Conservation (phyloP, 2,113 vertebrate genomes). For the Oreocharis arfaki region DNA sequence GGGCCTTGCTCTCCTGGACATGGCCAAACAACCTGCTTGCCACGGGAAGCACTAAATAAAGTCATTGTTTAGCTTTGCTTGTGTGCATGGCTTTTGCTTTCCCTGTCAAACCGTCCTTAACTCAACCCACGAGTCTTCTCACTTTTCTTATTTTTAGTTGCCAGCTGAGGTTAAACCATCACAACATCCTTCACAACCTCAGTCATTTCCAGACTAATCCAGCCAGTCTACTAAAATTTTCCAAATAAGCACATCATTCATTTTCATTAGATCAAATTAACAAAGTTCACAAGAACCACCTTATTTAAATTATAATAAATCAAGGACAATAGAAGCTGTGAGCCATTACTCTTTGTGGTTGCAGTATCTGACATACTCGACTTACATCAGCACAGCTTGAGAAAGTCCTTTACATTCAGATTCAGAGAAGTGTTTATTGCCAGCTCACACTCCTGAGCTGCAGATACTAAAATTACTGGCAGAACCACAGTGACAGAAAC, state of each 20-base stretch:
- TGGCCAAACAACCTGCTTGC: neutral
- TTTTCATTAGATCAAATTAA: neutral
- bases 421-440: neutral
- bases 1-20: neutral
- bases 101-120: neutral
- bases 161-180: neutral
- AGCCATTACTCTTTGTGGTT: neutral
- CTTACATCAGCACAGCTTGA: neutral
- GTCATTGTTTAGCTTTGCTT: neutral
- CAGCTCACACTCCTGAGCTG: neutral
- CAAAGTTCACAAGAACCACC: neutral
- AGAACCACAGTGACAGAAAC: neutral
- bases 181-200: neutral
- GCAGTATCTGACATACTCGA: neutral
- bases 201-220: neutral
- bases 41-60: neutral
- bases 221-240: neutral
- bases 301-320: neutral
- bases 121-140: neutral
- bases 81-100: neutral
- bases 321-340: neutral
- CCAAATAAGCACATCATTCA: neutral
- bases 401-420: neutral
- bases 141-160: neutral
- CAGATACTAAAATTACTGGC: neutral